These are phyloP conservation scores for Syngnathoides biaculeatus DNA, from an alignment of 2,113 vertebrate genomes.

Conservation along the genomic window DNA sequence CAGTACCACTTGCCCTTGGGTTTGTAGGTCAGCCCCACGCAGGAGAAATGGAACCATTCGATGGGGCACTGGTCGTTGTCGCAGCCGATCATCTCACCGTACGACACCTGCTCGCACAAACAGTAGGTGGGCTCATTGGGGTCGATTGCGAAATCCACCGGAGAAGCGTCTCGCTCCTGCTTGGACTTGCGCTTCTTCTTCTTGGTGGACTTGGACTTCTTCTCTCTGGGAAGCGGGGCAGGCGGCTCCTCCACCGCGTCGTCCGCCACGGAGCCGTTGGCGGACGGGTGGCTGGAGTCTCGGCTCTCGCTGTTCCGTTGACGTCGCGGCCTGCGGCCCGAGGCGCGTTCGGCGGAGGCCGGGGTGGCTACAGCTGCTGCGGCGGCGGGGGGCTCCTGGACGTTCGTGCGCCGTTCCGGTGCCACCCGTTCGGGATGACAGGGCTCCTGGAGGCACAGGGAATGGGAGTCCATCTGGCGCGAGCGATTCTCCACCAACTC, in stretches of 20 bases:
- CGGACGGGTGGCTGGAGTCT: constrained; percentile 83
- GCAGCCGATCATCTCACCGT: constrained; percentile 92
- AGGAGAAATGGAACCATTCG: constrained; percentile 95
- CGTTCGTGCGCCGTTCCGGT: constrained; percentile 67
- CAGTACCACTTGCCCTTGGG: constrained; percentile 96
- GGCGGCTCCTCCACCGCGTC: constrained; percentile 81
- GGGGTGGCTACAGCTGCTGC: constrained; percentile 74
- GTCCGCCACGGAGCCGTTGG: constrained; percentile 82
- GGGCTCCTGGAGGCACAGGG: constrained; percentile 85
- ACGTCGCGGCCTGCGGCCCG: constrained; percentile 84
- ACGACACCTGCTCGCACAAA: constrained; percentile 93
- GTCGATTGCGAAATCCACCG: constrained; percentile 88
- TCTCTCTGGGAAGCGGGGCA: constrained; percentile 85
- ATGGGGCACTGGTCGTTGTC: constrained; percentile 94
- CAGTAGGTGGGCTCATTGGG: constrained; percentile 96
- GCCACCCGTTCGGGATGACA: constrained; percentile 74
- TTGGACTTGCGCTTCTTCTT: constrained; percentile 92
- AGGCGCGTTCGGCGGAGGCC: constrained; percentile 80
- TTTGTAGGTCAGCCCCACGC: constrained; percentile 92
- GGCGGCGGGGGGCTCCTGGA: constrained; percentile 29
- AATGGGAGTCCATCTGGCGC: constrained; percentile 91
- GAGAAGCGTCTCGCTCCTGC: constrained; percentile 88
- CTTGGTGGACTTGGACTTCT: constrained; percentile 91
- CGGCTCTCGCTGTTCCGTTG: constrained; percentile 94
- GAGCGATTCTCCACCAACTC: constrained; percentile 94